Base-by-base conservation (phyloP, 2,888 invertebrate genomes). In the Stenchaetothrips biformis region DNA sequence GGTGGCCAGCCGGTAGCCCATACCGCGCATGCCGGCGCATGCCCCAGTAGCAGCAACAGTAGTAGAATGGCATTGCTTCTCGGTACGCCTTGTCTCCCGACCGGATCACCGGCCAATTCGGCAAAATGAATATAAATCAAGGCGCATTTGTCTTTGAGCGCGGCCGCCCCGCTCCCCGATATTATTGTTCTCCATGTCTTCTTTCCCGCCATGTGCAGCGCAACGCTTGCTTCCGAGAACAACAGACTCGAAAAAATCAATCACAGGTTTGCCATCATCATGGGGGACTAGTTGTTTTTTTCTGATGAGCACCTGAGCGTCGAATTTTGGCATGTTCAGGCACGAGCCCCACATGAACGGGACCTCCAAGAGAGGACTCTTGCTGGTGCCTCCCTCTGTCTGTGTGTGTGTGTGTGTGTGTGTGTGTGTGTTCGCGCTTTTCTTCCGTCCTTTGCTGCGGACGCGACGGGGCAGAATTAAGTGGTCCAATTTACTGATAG, bases 121-220 rank as follows among this genome's bases (percentile, higher is more conserved):
- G 67, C 67, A 74, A 74, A 74, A 74, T 25, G 67, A 74, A 74
- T 74, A 74, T 74, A 74, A 74, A 74, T 74, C 67, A 74, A 74
- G 25, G 25, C 25, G 67, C 25, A 74, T 74, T 74, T 74, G 67
- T 74, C 67, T 74, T 74, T 74, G 67, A 74, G 67, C 6, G 13
- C 21, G 67, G 67, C 67, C 67, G 67, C n/a, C 21, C n/a, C 37
- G 37, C 37, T 37, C 37, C 37, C 37, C 37, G 37, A 37, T 37
- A 37, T 37, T 37, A 37, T 37, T 37, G 37, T 37, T 37, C 37
- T 59, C 13, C 59, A 59, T 59, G 18, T 59, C 6, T 59, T 59
- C 59, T 59, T 18, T 6, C 18, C 18, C 59, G 59, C 59, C 16
- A 6, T 59, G 16, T 18, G 13, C 59, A 16, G 37, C 59, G 16